phyloP scores from a whole-genome alignment of 2,888 invertebrate genomes.

The Nomada ferruginata region DNA sequence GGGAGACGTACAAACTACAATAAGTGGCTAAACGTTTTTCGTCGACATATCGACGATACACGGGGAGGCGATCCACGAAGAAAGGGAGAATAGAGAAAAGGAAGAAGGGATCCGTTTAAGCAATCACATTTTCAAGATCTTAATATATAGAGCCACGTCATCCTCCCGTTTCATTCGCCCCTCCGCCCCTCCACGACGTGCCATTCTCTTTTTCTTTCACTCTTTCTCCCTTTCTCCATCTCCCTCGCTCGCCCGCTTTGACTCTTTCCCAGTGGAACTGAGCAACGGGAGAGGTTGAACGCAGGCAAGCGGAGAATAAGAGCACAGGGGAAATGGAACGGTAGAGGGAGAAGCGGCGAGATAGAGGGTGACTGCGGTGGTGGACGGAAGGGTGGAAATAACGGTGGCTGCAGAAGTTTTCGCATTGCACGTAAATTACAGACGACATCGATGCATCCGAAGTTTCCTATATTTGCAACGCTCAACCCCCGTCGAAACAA shows the following conservation, averaged over 20 bases:
- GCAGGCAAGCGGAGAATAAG: constrained; percentile 24
- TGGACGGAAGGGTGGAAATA: constrained; percentile 42
- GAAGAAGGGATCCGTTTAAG: constrained; percentile 27
- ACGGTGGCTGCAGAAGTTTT: constrained; percentile 58
- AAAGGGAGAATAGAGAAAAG: neutral
- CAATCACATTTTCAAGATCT: constrained; percentile 65
- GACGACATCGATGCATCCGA: constrained; percentile 62
- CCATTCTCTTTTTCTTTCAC: neutral
- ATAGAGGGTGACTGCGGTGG: neutral
- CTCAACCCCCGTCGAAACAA: constrained; percentile 49
- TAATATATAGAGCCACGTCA: constrained; percentile 62
- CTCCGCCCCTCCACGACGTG: neutral
- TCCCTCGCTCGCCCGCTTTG: neutral
- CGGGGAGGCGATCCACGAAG: neutral
- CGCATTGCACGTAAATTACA: constrained; percentile 62
- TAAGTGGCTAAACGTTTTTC: constrained; percentile 33
- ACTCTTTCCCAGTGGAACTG: constrained; percentile 1
- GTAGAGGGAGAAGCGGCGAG: constrained; percentile 26
- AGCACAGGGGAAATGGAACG: constrained; percentile 22
- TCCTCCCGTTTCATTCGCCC: constrained; percentile 21
- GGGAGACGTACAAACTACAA: constrained; percentile 10
- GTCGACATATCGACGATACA: constrained; percentile 17
- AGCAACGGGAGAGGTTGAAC: constrained; percentile 28
- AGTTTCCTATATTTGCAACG: constrained; percentile 54
- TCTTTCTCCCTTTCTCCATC: neutral